Evolutionary conservation across 2,797 vertebrate genomes (phyloP).

Genomic region (Scarus forsteni): DNA sequence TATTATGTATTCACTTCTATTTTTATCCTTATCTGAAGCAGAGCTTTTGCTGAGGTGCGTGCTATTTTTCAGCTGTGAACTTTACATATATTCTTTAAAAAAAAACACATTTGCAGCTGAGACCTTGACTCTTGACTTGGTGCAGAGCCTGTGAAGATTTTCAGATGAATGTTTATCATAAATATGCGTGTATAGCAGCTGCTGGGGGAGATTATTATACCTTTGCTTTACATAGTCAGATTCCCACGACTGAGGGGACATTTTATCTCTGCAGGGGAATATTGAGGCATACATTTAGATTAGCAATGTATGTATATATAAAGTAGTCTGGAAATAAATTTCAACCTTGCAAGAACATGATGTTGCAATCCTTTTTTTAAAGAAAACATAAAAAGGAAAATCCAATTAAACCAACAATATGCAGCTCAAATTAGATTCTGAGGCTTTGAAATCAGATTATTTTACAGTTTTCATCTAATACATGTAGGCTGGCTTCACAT

Average conservation of each 20-base stretch:
- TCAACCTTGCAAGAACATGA: neutral
- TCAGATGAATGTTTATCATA: neutral
- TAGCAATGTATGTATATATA: neutral
- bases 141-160: constrained; percentile 2
- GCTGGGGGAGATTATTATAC: neutral
- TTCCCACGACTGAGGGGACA: neutral
- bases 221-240: neutral
- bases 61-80: constrained; percentile 11
- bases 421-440: neutral
- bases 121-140: neutral
- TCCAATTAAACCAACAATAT: neutral
- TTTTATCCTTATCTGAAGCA: constrained; percentile 14
- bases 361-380: neutral
- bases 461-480: no score
- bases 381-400: neutral
- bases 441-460: neutral
- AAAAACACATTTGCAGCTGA: neutral
- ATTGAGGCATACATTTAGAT: neutral
- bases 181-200: neutral
- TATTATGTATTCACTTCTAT: constrained; percentile 50
- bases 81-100: neutral
- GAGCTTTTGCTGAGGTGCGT: constrained; percentile 11
- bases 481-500: no score
- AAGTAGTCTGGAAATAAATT: neutral
- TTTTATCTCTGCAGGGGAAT: neutral